A percentile compares a stretch with the other conserved stretches of the same genome.
phyloP scores from a whole-genome alignment of 2,113 vertebrate genomes.

The Macrotis lagotis region DNA sequence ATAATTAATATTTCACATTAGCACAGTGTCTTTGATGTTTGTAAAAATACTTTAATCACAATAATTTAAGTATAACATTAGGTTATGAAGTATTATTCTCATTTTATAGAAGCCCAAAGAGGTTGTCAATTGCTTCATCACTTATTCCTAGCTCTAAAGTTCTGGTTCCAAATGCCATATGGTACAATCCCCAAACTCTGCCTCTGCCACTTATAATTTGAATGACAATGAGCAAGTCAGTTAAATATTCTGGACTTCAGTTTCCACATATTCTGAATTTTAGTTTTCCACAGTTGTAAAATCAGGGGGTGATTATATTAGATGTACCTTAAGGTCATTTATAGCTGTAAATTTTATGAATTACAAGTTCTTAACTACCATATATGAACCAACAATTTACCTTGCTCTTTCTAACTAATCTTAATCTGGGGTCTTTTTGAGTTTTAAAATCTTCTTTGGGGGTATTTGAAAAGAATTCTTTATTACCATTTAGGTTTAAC shows the following conservation, averaged over 20 bases:
- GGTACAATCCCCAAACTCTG: background rate
- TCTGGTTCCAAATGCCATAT: background rate
- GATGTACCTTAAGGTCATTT: background rate
- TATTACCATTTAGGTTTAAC: background rate
- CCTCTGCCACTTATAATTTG: background rate
- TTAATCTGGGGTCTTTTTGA: background rate
- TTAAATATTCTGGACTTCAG: background rate
- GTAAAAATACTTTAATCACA: background rate
- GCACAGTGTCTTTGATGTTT: background rate
- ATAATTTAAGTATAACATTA: no score
- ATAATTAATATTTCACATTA: background rate
- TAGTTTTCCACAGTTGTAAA: slow-evolving; percentile 20
- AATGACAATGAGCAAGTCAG: background rate
- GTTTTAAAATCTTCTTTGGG: background rate
- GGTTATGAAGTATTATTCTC: background rate
- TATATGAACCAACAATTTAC: background rate
- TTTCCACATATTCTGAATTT: no score
- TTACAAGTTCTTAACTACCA: background rate
- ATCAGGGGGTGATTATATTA: background rate
- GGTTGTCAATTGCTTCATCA: background rate
- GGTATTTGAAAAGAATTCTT: background rate
- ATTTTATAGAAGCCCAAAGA: background rate
- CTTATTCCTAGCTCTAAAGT: background rate
- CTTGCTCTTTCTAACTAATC: background rate
- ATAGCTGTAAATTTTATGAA: background rate